Percentiles rank a stretch among this genome's conserved stretches.
Evolutionary conservation across 2,797 vertebrate genomes (phyloP).

Genomic region (Steatocranus sp.): DNA sequence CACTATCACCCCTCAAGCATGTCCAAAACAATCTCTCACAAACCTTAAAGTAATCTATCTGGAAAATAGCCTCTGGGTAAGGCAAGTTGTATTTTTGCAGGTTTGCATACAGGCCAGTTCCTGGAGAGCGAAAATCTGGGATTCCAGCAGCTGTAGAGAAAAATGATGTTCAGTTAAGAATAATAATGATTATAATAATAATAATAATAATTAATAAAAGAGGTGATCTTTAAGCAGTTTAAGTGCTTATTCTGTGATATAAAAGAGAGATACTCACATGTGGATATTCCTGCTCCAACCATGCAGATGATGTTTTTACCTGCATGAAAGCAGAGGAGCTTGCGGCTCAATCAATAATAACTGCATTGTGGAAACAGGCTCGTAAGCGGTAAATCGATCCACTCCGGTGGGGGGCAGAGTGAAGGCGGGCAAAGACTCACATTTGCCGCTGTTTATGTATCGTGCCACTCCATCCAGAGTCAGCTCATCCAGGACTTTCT

Average conservation of each 20-base stretch:
- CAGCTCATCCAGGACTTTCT: constrained; percentile 86
- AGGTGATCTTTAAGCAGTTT: background rate
- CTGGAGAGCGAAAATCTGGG: constrained; percentile 90
- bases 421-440: constrained; percentile 61
- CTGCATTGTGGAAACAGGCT: background rate
- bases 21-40: background rate
- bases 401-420: background rate
- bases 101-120: constrained; percentile 87
- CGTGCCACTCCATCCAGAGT: constrained; percentile 80
- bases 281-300: constrained; percentile 94
- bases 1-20: background rate
- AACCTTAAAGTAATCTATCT: constrained; percentile 91
- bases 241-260: background rate
- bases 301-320: constrained; percentile 88
- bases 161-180: background rate
- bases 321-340: constrained; percentile 39
- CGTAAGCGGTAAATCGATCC: background rate
- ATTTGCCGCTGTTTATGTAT: constrained; percentile 85
- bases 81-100: constrained; percentile 87
- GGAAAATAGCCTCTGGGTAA: constrained; percentile 91
- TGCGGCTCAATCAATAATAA: background rate
- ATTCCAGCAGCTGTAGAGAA: constrained; percentile 83
- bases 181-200: background rate
- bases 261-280: constrained; percentile 77
- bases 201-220: background rate